Conservation (phyloP, 2,113 vertebrate genomes). For the Dermatemys mawii region DNA sequence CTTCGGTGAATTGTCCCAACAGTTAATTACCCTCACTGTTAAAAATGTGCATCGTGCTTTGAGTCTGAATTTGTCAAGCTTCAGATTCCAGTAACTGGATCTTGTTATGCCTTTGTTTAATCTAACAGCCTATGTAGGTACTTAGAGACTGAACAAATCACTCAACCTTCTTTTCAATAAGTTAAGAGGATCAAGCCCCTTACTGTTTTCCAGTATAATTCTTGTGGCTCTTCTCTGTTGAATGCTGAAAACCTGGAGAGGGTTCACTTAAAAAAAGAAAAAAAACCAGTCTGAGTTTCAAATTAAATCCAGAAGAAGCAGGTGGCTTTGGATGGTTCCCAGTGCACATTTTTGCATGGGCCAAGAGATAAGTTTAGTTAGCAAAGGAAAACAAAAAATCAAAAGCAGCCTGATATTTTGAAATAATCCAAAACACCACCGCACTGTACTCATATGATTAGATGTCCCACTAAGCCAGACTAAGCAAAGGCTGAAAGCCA, state of each 20-base stretch:
- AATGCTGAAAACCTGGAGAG: no score
- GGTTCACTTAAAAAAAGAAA: neutral
- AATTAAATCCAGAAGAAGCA: neutral
- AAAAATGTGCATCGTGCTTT: slow-evolving; percentile 1
- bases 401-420: slow-evolving; percentile 6
- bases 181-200: neutral
- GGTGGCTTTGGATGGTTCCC: neutral
- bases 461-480: neutral
- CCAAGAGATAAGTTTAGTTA: neutral
- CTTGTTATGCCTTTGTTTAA: neutral
- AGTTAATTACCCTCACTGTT: neutral
- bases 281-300: neutral
- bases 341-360: neutral
- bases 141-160: neutral
- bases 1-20: neutral
- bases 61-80: neutral
- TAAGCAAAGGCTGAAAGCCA: neutral
- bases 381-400: neutral
- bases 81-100: neutral
- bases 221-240: neutral
- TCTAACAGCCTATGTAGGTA: neutral
- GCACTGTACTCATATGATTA: slow-evolving; percentile 16
- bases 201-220: neutral
- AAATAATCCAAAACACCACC: slow-evolving; percentile 29
- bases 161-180: neutral